Base-by-base conservation (phyloP, 1,140 invertebrate species). In the Drosophila murphyi region DNA sequence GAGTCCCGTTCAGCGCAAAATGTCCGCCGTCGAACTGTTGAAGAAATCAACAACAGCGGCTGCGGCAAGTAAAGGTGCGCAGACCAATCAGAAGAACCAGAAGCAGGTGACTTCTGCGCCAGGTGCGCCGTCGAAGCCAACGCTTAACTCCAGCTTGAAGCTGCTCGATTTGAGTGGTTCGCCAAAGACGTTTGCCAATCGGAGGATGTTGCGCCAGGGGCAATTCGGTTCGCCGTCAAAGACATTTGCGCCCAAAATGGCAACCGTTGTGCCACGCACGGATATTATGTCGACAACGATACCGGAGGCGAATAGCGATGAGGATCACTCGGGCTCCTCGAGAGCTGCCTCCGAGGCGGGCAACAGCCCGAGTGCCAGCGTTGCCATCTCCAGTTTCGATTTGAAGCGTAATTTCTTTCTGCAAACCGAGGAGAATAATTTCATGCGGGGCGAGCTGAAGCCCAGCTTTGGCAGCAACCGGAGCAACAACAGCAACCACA, bases 221-320 rank as follows among this genome's bases (percentile, higher is more conserved):
- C 92, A 94, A 67, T 93, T 94, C 78, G 88, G 93, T 48, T 90
- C 93, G 51, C 93, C 94, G 52, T 92, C 94, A 93, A 94, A 92
- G 93, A 94, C 80, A 68, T 93, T 94, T 35, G 93, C 93, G 1
- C 93, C 95, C 4, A 95, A 95, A 91, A 94, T 96, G 0, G 96
- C 95, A 61, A 95, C 95, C 0, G 94, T 95, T 59, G 95, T 95
- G 2, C 95, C 96, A 3, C 93, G 96, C 78, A 96, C 96, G 6
- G 96, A 97, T 82, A 96, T 97, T 20, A 94, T 97, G 72, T 96
- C 96, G 8, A 96, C 96, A 5, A 96, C 96, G 51, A 97, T 97
- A 90, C 95, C 95, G n/a, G 97, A 97, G 93, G 97, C 95, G 77
- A 95, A 95, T 83, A 95, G 95, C 78, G 96, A 96, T 93, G 96